Conservation (phyloP, 2,113 vertebrate species). For the Sisor rabdophorus region DNA sequence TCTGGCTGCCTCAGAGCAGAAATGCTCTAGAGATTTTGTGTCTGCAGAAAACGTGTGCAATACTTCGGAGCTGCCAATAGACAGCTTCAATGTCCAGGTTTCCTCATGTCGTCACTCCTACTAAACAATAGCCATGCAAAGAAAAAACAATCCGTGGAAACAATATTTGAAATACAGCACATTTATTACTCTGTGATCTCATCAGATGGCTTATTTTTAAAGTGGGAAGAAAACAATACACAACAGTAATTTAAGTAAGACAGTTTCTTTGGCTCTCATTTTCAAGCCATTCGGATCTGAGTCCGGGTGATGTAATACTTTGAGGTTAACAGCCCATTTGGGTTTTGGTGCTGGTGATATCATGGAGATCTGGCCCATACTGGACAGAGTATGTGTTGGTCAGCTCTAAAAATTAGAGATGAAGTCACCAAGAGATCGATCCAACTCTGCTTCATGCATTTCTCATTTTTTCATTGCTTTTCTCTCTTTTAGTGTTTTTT, state of each 20-base stretch:
- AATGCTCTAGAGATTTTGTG: background rate
- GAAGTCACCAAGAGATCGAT: conserved; percentile 24
- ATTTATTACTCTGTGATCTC: conserved; percentile 35
- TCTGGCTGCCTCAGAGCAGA: background rate
- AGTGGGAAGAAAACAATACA: conserved; percentile 1
- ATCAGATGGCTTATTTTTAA: conserved; percentile 1
- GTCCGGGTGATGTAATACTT: conserved; percentile 6
- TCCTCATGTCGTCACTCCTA: background rate
- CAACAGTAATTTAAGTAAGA: conserved; percentile 17
- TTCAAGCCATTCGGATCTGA: background rate
- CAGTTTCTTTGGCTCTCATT: conserved; percentile 5
- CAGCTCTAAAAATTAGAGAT: conserved; percentile 36
- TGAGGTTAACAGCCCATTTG: conserved; percentile 17
- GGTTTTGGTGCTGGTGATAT: conserved; percentile 35
- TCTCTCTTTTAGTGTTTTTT: conserved; percentile 18
- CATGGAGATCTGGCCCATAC: conserved; percentile 22
- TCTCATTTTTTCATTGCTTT: conserved; percentile 14
- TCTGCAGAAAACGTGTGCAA: background rate
- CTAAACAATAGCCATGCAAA: background rate
- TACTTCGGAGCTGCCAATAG: background rate
- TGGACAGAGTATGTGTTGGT: conserved; percentile 15
- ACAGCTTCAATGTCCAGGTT: background rate
- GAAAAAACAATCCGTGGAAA: background rate
- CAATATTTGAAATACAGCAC: background rate
- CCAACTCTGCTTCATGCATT: conserved; percentile 12